A percentile compares a stretch with the other conserved stretches of the same genome.
phyloP scores from a whole-genome alignment of 2,888 invertebrate species.

The Osmoderma eremita region DNA sequence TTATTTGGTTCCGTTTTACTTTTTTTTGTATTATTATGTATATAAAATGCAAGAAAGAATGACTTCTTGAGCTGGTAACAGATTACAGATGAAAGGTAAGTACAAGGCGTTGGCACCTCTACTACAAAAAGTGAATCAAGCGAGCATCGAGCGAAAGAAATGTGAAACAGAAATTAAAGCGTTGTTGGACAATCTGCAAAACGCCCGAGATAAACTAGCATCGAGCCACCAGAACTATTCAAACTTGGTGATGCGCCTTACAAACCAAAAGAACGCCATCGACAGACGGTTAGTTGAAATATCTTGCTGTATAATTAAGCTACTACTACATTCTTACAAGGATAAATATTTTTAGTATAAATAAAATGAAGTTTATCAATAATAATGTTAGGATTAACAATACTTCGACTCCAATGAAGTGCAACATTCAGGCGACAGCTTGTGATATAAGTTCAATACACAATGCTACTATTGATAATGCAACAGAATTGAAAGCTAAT shows the following conservation, averaged over 20 bases:
- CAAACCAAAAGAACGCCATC: constrained; percentile 55
- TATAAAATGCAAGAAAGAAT: constrained; percentile 34
- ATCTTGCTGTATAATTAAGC: neutral
- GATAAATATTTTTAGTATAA: constrained; percentile 23
- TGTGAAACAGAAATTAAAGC: constrained; percentile 57
- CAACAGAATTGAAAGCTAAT: constrained; percentile 9
- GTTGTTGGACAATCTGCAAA: constrained; percentile 56
- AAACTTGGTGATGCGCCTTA: constrained; percentile 55
- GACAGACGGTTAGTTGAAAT: constrained; percentile 58
- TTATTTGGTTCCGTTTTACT: neutral
- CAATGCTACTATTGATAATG: constrained; percentile 10
- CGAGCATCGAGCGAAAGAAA: constrained; percentile 57
- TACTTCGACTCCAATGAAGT: constrained; percentile 41
- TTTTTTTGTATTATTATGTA: constrained; percentile 22
- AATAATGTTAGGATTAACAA: constrained; percentile 18
- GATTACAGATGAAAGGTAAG: constrained; percentile 63
- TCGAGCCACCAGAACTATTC: constrained; percentile 56
- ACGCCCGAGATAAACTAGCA: constrained; percentile 55
- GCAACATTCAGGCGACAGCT: constrained; percentile 22
- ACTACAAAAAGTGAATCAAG: constrained; percentile 58
- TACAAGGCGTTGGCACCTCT: constrained; percentile 60
- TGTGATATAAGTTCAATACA: constrained; percentile 40
- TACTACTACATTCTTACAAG: constrained; percentile 7
- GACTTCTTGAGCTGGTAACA: constrained; percentile 49
- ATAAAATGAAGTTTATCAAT: constrained; percentile 19